Percentiles rank a stretch among this genome's conserved stretches.
phyloP scores from a whole-genome alignment of 2,113 vertebrate species.

The Eupsittula cactorum region DNA sequence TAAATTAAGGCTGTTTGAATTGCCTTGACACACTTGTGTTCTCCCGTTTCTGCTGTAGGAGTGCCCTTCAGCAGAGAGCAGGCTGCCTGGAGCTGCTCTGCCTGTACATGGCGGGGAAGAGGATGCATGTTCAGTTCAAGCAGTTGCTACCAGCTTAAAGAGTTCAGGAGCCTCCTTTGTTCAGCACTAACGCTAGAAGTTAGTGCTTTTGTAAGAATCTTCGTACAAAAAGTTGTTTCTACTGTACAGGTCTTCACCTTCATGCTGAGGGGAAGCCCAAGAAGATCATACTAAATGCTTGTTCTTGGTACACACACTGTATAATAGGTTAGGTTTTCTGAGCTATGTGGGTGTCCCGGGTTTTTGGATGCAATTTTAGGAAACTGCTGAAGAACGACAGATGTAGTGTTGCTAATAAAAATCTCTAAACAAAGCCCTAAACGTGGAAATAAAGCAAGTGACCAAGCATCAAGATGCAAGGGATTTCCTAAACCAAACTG shows the following conservation, averaged over 20 bases:
- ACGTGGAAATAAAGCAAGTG: background rate
- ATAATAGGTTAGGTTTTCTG: background rate
- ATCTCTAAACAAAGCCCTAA: background rate
- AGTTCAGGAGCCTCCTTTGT: background rate
- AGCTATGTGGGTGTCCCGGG: background rate
- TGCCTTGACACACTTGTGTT: background rate
- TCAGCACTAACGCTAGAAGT: background rate
- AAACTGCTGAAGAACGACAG: background rate
- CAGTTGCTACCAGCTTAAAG: background rate
- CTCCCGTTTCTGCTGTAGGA: background rate
- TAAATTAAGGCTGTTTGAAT: background rate
- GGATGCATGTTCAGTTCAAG: rapidly evolving
- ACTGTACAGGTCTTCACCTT: background rate
- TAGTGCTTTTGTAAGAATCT: background rate
- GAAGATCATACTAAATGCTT: background rate
- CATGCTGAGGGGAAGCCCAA: background rate
- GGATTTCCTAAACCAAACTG: background rate
- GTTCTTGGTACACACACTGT: rapidly evolving
- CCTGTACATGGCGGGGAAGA: rapidly evolving
- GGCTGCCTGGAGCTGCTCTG: background rate
- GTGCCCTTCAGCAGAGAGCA: background rate
- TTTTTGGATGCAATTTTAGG: background rate
- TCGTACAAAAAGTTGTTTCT: background rate
- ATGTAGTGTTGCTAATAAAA: background rate
- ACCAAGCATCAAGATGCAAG: background rate